These are phyloP conservation scores for Tympanoctomys barrerae DNA, from an alignment of 2,797 vertebrate genomes.

Conservation along the genomic window DNA sequence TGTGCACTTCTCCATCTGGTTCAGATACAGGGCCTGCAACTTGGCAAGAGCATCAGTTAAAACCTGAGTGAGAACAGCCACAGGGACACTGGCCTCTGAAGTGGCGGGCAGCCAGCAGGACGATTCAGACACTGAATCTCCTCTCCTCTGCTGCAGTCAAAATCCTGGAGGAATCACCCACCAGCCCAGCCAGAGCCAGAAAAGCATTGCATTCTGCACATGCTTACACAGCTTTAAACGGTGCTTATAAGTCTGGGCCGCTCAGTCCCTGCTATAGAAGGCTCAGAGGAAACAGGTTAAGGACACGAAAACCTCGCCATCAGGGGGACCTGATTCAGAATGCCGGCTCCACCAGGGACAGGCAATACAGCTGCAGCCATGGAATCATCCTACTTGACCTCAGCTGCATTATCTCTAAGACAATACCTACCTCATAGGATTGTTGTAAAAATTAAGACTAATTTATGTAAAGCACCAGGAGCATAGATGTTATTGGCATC, in stretches of 20 bases:
- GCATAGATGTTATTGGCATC: neutral
- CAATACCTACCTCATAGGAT: neutral
- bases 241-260: conserved; percentile 3
- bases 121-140: neutral
- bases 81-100: conserved; percentile 58
- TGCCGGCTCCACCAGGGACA: neutral
- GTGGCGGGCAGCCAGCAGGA: conserved; percentile 63
- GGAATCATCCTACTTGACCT: neutral
- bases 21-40: neutral
- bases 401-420: conserved; percentile 28
- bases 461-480: neutral
- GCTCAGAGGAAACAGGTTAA: neutral
- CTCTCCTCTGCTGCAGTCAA: neutral
- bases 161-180: conserved; percentile 50
- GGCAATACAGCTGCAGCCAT: neutral
- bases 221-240: conserved; percentile 53
- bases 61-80: conserved; percentile 63
- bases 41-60: conserved; percentile 76
- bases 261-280: neutral
- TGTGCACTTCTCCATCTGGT: conserved; percentile 1
- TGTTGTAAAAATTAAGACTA: neutral
- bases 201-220: conserved; percentile 22
- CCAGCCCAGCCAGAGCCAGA: conserved; percentile 16
- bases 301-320: neutral
- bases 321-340: neutral